Percentiles rank a stretch among this genome's conserved stretches.
Conservation (phyloP, 2,888 invertebrate genomes). For the Liopterus haemorrhoidalis region DNA sequence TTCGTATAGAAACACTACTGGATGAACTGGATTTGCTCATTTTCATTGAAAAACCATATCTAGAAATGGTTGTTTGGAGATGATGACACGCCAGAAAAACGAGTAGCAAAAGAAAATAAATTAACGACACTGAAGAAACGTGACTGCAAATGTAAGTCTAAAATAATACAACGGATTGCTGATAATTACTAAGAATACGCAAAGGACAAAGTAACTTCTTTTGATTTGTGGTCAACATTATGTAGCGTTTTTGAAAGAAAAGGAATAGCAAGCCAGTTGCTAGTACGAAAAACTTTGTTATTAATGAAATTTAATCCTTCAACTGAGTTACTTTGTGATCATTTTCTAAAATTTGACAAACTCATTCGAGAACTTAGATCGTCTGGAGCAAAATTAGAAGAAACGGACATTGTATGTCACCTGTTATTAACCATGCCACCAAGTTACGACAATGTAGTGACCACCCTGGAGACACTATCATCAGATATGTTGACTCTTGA, state of each 20-base stretch:
- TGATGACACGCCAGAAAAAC: too few species aligned
- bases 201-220: slow-evolving; percentile 32
- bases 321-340: slow-evolving; percentile 23
- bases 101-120: too few species aligned
- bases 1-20: too few species aligned
- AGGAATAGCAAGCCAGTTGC: slow-evolving; percentile 31
- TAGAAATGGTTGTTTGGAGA: too few species aligned
- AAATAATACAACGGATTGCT: slow-evolving; percentile 31
- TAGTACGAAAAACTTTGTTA: slow-evolving; percentile 28
- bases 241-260: slow-evolving; percentile 28
- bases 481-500: slow-evolving; percentile 28
- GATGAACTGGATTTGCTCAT: too few species aligned
- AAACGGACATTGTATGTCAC: slow-evolving; percentile 32
- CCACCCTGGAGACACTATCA: slow-evolving; percentile 30
- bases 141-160: too few species aligned
- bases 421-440: slow-evolving; percentile 29
- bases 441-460: slow-evolving; percentile 30
- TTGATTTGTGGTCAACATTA: slow-evolving; percentile 29
- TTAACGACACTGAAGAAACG: too few species aligned
- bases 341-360: slow-evolving; percentile 32
- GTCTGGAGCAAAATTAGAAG: slow-evolving; percentile 29
- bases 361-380: slow-evolving; percentile 30
- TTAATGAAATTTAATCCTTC: slow-evolving; percentile 21
- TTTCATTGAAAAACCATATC: too few species aligned
- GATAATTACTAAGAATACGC: slow-evolving; percentile 35